Evolutionary conservation across 2,888 invertebrate genomes (phyloP).

Genomic region (Yponomeuta malinellus): DNA sequence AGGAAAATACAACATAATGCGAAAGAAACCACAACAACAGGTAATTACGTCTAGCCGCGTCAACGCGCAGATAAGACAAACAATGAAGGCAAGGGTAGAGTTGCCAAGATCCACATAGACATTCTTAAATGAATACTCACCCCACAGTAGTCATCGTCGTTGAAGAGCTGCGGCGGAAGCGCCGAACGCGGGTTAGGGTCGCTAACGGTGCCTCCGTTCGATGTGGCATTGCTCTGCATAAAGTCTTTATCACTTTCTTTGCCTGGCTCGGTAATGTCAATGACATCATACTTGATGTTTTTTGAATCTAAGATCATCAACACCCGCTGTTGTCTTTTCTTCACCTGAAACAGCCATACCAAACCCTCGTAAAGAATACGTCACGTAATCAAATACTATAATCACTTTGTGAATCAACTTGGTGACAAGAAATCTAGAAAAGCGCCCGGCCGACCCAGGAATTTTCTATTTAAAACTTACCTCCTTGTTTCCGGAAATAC

Average conservation of each 20-base stretch:
- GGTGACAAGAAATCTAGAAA: slow-evolving; percentile 46
- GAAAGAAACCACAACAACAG: background rate
- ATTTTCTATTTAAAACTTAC: slow-evolving; percentile 77
- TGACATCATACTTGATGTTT: slow-evolving; percentile 89
- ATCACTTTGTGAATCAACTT: slow-evolving; percentile 56
- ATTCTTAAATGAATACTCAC: slow-evolving; percentile 68
- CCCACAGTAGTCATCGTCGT: slow-evolving; percentile 94
- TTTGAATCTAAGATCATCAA: slow-evolving; percentile 95
- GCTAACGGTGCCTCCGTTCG: slow-evolving; percentile 83
- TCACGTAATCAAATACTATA: slow-evolving; percentile 57
- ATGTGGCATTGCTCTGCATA: slow-evolving; percentile 92
- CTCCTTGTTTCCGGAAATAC: slow-evolving; percentile 96
- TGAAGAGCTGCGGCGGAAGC: slow-evolving; percentile 95
- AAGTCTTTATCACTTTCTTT: slow-evolving; percentile 91
- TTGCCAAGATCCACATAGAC: background rate
- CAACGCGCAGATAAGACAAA: slow-evolving; percentile 11
- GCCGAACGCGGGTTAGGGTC: slow-evolving; percentile 85
- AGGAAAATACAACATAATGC: background rate
- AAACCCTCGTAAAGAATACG: slow-evolving; percentile 24
- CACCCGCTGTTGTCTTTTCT: slow-evolving; percentile 96
- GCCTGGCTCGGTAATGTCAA: slow-evolving; percentile 97
- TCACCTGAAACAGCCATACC: slow-evolving; percentile 80
- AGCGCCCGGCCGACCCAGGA: slow-evolving; percentile 54
- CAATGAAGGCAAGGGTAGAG: background rate
- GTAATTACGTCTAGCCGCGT: background rate